These are phyloP conservation scores for Semotilus atromaculatus DNA, from an alignment of 2,797 vertebrate species.

Conservation along the genomic window DNA sequence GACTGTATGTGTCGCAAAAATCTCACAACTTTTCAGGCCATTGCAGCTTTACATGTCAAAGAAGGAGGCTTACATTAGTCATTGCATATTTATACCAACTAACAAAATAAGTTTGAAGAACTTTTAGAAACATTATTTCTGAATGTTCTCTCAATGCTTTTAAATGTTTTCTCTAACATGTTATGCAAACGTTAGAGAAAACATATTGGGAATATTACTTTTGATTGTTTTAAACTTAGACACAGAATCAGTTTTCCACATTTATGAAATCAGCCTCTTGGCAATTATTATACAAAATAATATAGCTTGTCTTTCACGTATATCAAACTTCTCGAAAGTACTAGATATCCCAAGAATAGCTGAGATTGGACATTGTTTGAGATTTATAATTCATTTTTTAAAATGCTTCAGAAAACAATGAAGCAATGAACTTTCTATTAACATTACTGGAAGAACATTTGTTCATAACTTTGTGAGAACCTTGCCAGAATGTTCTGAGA, in stretches of 20 bases:
- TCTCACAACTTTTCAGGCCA: slow-evolving; percentile 60
- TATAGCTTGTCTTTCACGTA: neutral
- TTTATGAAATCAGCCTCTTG: neutral
- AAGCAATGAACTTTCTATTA: neutral
- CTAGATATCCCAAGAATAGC: neutral
- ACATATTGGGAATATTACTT: neutral
- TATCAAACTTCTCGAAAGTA: neutral
- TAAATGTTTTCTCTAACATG: neutral
- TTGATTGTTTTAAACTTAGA: neutral
- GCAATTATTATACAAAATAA: neutral
- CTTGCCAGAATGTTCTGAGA: neutral
- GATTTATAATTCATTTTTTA: neutral
- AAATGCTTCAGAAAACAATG: neutral
- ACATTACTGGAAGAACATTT: neutral
- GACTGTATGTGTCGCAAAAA: neutral
- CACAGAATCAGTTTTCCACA: neutral
- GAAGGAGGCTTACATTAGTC: neutral
- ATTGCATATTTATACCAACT: neutral
- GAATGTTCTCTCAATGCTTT: neutral
- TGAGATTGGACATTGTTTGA: neutral
- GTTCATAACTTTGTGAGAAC: neutral
- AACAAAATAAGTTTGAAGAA: neutral
- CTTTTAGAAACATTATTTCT: neutral
- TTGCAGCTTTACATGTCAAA: slow-evolving; percentile 64
- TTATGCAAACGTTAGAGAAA: neutral